Evolutionary conservation across 2,888 invertebrate genomes (phyloP).

Genomic region (Phengaris alcon): DNA sequence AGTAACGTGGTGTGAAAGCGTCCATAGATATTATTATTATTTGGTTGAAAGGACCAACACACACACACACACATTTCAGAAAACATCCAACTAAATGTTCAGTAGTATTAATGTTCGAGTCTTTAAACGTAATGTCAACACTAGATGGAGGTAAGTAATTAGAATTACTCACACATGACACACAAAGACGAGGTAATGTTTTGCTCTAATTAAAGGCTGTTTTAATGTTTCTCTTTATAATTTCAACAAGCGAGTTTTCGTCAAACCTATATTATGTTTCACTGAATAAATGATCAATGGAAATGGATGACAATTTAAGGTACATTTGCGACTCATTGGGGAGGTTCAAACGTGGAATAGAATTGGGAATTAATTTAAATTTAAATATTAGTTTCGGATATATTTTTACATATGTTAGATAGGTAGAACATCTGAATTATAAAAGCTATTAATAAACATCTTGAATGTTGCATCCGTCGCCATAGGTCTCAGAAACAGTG

Average conservation of each 20-base stretch:
- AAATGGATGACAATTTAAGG: background rate
- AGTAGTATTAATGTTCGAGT: background rate
- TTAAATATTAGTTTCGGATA: background rate
- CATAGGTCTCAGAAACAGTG: no score
- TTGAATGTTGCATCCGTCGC: no score
- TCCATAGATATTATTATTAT: no score
- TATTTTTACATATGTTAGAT: no score
- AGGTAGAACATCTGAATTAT: no score
- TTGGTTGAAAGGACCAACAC: no score
- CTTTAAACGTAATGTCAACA: background rate
- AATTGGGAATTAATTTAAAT: background rate
- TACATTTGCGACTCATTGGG: background rate
- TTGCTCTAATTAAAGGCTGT: slow-evolving; percentile 21
- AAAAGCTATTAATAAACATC: no score
- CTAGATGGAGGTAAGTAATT: background rate
- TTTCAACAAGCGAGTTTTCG: slow-evolving; percentile 14
- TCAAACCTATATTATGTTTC: slow-evolving; percentile 16
- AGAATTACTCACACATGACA: slow-evolving; percentile 11
- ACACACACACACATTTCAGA: no score
- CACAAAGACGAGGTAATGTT: slow-evolving; percentile 6
- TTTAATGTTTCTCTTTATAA: slow-evolving; percentile 21
- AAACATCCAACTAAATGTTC: background rate
- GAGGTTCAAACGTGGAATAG: background rate
- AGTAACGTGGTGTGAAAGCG: no score
- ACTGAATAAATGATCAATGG: slow-evolving; percentile 17